phyloP scores from a whole-genome alignment of 1,140 invertebrate species.

The Drosophila littoralis region DNA sequence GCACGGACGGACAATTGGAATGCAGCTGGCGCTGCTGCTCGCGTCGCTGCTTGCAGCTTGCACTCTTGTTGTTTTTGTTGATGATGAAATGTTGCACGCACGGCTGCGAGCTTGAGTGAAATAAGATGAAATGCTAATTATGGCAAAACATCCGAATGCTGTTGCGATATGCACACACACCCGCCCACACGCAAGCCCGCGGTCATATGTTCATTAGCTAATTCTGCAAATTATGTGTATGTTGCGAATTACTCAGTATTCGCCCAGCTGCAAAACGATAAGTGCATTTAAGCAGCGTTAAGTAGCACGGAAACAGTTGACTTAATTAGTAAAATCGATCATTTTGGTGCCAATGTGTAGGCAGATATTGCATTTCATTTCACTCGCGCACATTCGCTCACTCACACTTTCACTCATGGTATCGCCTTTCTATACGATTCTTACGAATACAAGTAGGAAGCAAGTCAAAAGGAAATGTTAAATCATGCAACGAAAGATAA shows the following conservation, averaged over 20 bases:
- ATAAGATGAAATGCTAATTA: constrained; percentile 79
- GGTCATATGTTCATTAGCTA: constrained; percentile 44
- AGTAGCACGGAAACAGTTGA: constrained; percentile 6
- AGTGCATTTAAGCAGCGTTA: constrained; percentile 30
- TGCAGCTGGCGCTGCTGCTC: constrained; percentile 51
- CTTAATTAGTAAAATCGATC: constrained; percentile 9
- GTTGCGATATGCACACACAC: constrained; percentile 29
- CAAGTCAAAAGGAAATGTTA: too few relatives aligned
- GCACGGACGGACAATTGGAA: constrained; percentile 59
- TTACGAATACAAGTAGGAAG: too few relatives aligned
- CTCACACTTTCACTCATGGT: too few relatives aligned
- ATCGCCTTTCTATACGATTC: too few relatives aligned
- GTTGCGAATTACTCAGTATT: not conserved
- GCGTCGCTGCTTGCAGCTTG: not conserved
- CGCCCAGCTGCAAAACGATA: constrained; percentile 5
- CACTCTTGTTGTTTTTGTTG: constrained; percentile 33
- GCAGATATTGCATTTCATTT: not conserved
- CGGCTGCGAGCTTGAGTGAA: constrained; percentile 65
- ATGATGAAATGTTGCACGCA: constrained; percentile 69
- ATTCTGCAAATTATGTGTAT: constrained; percentile 23
- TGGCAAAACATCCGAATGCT: constrained; percentile 69
- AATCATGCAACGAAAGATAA: too few relatives aligned
- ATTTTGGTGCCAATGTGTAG: not conserved
- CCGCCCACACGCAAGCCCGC: not conserved
- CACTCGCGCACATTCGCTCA: not conserved